phyloP scores from a whole-genome alignment of 2,888 invertebrate genomes.

The Bombyx huttoni region DNA sequence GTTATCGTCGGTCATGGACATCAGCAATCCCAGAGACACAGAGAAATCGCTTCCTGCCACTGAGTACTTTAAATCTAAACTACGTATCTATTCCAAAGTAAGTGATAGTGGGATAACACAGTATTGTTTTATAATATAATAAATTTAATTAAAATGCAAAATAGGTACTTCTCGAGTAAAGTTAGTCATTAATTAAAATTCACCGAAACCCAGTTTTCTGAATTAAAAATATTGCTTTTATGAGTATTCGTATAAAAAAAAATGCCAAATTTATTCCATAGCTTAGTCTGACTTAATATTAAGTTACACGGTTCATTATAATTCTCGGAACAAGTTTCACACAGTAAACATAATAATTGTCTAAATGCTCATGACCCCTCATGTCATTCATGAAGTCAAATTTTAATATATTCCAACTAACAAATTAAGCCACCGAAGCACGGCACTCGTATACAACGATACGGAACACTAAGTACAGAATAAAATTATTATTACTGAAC shows the following conservation, averaged over 20 bases:
- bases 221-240: background rate
- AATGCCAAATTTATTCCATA: background rate
- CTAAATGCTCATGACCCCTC: constrained; percentile 2
- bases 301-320: background rate
- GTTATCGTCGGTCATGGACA: too few relatives aligned
- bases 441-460: constrained; percentile 41
- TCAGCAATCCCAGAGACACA: too few relatives aligned
- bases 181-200: background rate
- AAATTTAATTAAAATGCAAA: too few relatives aligned
- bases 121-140: too few relatives aligned
- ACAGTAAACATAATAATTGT: constrained; percentile 6
- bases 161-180: background rate
- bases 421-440: constrained; percentile 24
- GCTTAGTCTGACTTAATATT: background rate
- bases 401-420: constrained; percentile 11
- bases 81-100: too few relatives aligned
- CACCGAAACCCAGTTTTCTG: background rate
- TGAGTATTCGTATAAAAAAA: background rate
- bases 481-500: constrained; percentile 40
- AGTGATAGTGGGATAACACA: too few relatives aligned
- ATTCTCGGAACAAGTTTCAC: background rate
- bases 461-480: constrained; percentile 57
- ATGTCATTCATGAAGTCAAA: constrained; percentile 5
- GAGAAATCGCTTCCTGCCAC: too few relatives aligned
- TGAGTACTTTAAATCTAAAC: too few relatives aligned